Conservation (phyloP, 2,888 invertebrate genomes). For the Priocnemis perturbator region DNA sequence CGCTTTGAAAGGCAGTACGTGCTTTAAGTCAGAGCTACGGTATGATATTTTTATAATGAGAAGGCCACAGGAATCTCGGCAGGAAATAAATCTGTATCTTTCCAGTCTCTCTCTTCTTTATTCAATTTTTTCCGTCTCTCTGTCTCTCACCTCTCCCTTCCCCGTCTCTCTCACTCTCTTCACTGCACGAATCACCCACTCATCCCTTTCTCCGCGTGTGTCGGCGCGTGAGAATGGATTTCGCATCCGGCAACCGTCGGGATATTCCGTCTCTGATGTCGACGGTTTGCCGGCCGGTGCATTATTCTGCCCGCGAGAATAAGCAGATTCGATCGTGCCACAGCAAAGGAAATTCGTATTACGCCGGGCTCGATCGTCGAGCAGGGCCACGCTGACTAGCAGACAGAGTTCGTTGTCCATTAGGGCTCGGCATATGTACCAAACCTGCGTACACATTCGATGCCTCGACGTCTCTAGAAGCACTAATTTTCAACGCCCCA, state of each 20-base stretch:
- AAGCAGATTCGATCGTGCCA: conserved; percentile 58
- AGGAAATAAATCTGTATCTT: no score
- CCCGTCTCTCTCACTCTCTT: no score
- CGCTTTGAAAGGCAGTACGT: no score
- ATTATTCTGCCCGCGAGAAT: conserved; percentile 47
- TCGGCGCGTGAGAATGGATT: neutral
- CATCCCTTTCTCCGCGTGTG: neutral
- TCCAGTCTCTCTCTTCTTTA: neutral
- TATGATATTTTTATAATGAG: no score
- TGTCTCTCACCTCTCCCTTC: no score
- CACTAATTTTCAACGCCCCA: no score
- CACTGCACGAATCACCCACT: neutral
- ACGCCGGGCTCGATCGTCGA: conserved; percentile 41
- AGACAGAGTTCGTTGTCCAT: conserved; percentile 44
- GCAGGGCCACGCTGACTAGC: conserved; percentile 41
- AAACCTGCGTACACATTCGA: no score
- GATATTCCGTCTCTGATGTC: conserved; percentile 40
- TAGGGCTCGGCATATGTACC: conserved; percentile 12
- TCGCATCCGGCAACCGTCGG: conserved; percentile 23
- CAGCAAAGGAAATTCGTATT: conserved; percentile 61
- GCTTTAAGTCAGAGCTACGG: no score
- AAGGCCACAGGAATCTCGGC: no score
- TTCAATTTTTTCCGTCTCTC: no score
- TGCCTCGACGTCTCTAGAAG: no score
- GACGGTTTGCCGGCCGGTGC: conserved; percentile 39